A percentile compares a stretch with the other conserved stretches of the same genome.
Conservation (phyloP, 2,797 vertebrate genomes). For the Megalops cyprinoides region DNA sequence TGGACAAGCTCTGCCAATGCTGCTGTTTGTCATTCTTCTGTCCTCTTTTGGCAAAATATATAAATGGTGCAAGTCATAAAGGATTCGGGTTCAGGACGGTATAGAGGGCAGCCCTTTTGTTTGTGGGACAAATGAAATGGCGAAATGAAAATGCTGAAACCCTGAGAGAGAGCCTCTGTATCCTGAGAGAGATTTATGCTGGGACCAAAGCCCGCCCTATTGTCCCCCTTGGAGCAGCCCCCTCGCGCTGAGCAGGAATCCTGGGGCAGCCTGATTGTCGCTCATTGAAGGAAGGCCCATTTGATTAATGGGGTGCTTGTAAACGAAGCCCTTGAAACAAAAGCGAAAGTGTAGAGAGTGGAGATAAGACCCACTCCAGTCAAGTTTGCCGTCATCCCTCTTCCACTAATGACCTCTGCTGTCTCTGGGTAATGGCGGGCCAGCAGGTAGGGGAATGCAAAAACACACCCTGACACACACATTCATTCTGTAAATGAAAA, state of each 20-base stretch:
- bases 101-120: too few relatives aligned
- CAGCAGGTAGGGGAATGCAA: constrained; percentile 25
- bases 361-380: constrained; percentile 79
- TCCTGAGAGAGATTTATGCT: not conserved
- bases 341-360: constrained; percentile 66
- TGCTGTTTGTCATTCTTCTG: too few relatives aligned
- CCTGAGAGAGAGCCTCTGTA: not conserved
- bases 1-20: too few relatives aligned
- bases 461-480: constrained; percentile 67
- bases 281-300: constrained; percentile 58
- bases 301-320: constrained; percentile 80
- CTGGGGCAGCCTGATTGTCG: constrained; percentile 55
- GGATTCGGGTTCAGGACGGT: too few relatives aligned
- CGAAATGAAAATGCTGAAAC: too few relatives aligned
- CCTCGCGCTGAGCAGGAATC: constrained; percentile 64
- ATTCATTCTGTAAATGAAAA: constrained; percentile 79
- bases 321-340: constrained; percentile 83
- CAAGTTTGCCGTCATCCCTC: constrained; percentile 81
- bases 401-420: constrained; percentile 81
- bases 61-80: too few relatives aligned
- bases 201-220: not conserved
- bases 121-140: too few relatives aligned
- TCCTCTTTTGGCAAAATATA: too few relatives aligned
- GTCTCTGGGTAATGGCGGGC: constrained; percentile 69
- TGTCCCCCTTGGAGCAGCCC: constrained; percentile 46